These are phyloP conservation scores for Eretmodus cyanostictus DNA, from an alignment of 2,113 vertebrate genomes.

Conservation along the genomic window DNA sequence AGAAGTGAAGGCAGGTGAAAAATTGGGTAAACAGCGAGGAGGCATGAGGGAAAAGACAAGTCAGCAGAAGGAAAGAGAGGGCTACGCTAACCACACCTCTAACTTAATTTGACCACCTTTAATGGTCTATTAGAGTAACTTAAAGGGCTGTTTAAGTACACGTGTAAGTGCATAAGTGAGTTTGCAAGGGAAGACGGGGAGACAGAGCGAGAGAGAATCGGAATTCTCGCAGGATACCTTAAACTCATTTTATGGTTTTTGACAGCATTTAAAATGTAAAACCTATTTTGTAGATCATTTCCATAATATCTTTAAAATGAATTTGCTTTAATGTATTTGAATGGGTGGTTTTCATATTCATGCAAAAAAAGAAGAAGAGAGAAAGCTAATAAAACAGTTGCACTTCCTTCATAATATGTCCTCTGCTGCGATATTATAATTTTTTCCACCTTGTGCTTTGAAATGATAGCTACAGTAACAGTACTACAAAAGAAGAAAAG, in stretches of 20 bases:
- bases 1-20: not conserved
- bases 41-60: not conserved
- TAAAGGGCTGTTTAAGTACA: not conserved
- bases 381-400: not conserved
- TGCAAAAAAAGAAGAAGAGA: not conserved
- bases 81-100: not conserved
- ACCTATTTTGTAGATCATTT: not conserved
- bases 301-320: not conserved
- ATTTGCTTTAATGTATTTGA: not conserved
- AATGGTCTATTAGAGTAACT: conserved; percentile 5
- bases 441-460: conserved; percentile 39
- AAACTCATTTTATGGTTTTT: not conserved
- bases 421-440: not conserved
- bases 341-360: not conserved
- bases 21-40: not conserved
- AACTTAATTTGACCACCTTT: conserved; percentile 16
- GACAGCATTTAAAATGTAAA: not conserved
- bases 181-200: not conserved
- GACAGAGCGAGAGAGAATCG: not conserved
- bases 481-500: conserved; percentile 46
- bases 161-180: not conserved
- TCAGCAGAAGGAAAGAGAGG: not conserved
- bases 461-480: conserved; percentile 50
- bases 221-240: not conserved
- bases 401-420: not conserved